Evolutionary conservation across 2,797 vertebrate species (phyloP).

Genomic region (Syngnathus acus): DNA sequence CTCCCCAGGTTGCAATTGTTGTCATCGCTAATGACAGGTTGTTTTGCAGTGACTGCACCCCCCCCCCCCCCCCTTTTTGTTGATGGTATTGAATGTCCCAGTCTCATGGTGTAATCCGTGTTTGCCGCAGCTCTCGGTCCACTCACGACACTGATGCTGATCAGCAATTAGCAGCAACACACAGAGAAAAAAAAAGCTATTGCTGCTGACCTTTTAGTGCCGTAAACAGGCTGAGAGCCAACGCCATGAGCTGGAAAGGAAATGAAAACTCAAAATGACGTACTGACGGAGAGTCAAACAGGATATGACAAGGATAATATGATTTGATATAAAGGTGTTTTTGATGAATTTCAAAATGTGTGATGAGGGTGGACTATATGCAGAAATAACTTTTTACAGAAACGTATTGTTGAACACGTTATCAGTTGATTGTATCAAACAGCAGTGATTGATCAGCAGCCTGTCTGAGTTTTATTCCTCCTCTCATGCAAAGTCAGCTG

Average conservation of each 20-base stretch:
- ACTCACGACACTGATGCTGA: constrained; percentile 31
- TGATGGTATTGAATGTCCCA: background rate
- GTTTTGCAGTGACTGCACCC: background rate
- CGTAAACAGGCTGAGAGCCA: constrained; percentile 9
- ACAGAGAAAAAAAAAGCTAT: constrained; percentile 12
- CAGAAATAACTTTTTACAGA: background rate
- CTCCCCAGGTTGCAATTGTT: background rate
- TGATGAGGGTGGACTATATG: background rate
- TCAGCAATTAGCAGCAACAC: constrained; percentile 36
- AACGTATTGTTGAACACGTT: background rate
- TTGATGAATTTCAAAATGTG: background rate
- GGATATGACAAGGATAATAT: background rate
- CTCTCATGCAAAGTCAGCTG: background rate
- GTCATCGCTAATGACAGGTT: background rate
- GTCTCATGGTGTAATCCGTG: background rate
- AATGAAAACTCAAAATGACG: constrained; percentile 1
- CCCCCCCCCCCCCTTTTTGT: background rate
- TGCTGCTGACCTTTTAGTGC: constrained; percentile 19
- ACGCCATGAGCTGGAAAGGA: background rate
- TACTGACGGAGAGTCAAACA: background rate
- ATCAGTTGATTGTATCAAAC: background rate
- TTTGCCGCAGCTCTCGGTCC: constrained; percentile 21
- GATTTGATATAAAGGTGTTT: background rate
- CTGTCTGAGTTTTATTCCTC: background rate
- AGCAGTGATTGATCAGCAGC: background rate